These are phyloP conservation scores for Scelioninae gen. 2 DNA, from an alignment of 2,888 invertebrate species.

Conservation along the genomic window DNA sequence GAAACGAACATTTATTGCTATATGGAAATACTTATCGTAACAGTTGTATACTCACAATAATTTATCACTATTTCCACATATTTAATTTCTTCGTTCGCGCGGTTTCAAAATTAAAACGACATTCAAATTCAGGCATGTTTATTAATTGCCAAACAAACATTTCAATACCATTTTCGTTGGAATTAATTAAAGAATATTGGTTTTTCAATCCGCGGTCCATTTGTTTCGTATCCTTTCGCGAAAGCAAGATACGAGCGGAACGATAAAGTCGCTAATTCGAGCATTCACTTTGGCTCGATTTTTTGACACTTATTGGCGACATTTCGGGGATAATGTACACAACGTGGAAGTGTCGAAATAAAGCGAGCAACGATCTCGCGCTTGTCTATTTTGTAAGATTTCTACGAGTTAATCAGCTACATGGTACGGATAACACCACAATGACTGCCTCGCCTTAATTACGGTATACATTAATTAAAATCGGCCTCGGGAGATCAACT, in stretches of 20 bases:
- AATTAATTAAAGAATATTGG: too few relatives aligned
- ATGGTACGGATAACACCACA: constrained; percentile 66
- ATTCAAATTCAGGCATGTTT: too few relatives aligned
- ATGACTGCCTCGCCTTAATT: constrained; percentile 70
- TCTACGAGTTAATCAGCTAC: constrained; percentile 69
- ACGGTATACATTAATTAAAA: constrained; percentile 72
- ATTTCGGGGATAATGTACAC: constrained; percentile 5
- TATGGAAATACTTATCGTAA: too few relatives aligned
- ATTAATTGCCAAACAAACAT: too few relatives aligned
- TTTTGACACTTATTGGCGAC: constrained; percentile 21
- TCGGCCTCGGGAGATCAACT: constrained; percentile 62
- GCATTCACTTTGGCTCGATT: constrained; percentile 4
- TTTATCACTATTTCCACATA: too few relatives aligned
- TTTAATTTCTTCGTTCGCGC: too few relatives aligned
- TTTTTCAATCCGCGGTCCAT: too few relatives aligned
- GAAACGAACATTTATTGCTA: too few relatives aligned
- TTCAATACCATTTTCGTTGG: too few relatives aligned
- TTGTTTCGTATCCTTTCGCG: too few relatives aligned
- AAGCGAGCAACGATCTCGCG: constrained; percentile 65
- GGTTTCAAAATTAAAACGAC: too few relatives aligned
- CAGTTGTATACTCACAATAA: too few relatives aligned
- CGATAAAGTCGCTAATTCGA: background rate
- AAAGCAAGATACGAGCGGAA: constrained; percentile 1
- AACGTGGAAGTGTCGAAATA: constrained; percentile 59
- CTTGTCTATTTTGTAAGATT: constrained; percentile 67